Evolutionary conservation across 2,797 vertebrate genomes (phyloP).

Genomic region (Geotria australis): DNA sequence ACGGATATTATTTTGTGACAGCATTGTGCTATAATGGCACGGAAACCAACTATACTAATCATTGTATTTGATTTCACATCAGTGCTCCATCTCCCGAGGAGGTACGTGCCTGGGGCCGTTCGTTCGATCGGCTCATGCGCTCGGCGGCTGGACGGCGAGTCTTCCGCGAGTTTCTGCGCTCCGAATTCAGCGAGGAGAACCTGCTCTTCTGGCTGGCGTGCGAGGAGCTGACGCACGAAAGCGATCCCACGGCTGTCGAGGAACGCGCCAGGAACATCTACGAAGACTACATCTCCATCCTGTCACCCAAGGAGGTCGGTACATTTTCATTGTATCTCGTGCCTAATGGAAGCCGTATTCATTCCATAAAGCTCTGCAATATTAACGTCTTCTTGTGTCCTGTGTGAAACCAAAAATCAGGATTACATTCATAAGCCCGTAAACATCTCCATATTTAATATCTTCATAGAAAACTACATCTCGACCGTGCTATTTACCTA

Average conservation of each 20-base stretch:
- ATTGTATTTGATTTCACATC: not conserved
- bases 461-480: no score
- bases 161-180: conserved; percentile 4
- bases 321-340: no score
- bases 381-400: no score
- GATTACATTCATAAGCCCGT: no score
- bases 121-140: conserved; percentile 2
- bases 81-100: conserved; percentile 1
- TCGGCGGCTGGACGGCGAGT: conserved; percentile 1
- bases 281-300: conserved; percentile 4
- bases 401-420: no score
- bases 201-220: conserved; percentile 6
- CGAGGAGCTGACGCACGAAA: conserved; percentile 4
- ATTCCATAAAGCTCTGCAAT: no score
- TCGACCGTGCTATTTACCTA: no score
- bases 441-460: no score
- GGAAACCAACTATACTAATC: no score
- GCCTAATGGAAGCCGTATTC: no score
- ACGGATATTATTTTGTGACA: no score
- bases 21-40: no score
- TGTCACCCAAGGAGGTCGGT: conserved; percentile 4
- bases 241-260: not conserved
- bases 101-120: conserved; percentile 4
- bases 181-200: conserved; percentile 5
- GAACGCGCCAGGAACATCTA: conserved; percentile 4